A percentile compares a stretch with the other conserved stretches of the same genome.
phyloP scores from a whole-genome alignment of 2,113 vertebrate genomes.

The Mirounga angustirostris region DNA sequence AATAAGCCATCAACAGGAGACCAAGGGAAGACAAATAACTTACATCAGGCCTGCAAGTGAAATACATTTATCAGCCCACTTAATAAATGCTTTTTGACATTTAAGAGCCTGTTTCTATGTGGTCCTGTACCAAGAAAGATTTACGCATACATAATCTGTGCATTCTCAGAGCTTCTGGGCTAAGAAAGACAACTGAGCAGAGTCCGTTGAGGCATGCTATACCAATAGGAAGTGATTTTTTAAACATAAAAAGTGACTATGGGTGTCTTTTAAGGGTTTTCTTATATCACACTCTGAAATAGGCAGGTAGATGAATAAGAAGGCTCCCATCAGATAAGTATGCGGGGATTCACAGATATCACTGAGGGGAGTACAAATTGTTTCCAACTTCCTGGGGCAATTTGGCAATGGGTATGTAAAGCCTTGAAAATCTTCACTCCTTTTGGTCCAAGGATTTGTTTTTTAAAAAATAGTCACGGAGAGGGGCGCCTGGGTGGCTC shows the following conservation, averaged over 20 bases:
- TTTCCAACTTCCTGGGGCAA: conserved; percentile 33
- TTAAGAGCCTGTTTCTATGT: conserved; percentile 21
- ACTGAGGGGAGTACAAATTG: background rate
- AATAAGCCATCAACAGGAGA: conserved; percentile 52
- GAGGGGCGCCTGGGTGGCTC: background rate
- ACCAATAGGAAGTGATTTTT: background rate
- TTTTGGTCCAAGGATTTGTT: conserved; percentile 44
- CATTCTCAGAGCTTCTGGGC: background rate
- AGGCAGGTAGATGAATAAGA: background rate
- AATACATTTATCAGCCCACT: conserved; percentile 60
- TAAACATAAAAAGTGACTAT: conserved; percentile 9
- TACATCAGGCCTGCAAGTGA: conserved; percentile 34
- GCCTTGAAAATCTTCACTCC: background rate
- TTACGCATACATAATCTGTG: background rate
- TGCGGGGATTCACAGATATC: background rate
- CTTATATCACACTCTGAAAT: background rate
- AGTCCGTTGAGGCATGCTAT: background rate
- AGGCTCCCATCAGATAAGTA: background rate
- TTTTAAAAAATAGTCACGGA: background rate
- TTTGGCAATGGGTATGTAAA: conserved; percentile 48
- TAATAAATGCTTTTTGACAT: conserved; percentile 67
- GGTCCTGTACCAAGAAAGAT: conserved; percentile 26
- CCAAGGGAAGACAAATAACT: conserved; percentile 60
- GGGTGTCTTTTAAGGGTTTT: background rate
- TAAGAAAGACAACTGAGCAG: background rate